Evolutionary conservation across 2,113 vertebrate genomes (phyloP).

Genomic region (Pelvicachromis taeniatus): DNA sequence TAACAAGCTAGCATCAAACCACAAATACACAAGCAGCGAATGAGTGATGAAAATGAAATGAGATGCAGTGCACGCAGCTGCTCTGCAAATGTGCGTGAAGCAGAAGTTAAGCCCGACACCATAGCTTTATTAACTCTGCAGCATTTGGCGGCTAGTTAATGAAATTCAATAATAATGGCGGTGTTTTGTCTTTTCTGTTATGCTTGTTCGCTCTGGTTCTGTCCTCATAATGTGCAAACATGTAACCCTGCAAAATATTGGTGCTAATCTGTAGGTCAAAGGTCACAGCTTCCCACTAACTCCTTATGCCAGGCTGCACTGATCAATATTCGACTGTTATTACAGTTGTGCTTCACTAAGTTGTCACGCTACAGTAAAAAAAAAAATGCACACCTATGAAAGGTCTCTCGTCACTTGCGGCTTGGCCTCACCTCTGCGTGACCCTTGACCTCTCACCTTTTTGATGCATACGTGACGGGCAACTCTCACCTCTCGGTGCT

Average conservation of each 20-base stretch:
- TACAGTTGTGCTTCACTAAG: background rate
- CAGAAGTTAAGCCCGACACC: conserved; percentile 7
- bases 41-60: conserved; percentile 32
- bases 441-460: conserved; percentile 3
- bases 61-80: background rate
- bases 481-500: background rate
- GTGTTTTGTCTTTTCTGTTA: background rate
- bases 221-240: conserved; percentile 2
- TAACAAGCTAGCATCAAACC: background rate
- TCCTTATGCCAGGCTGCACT: background rate
- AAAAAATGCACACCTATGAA: background rate
- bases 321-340: conserved; percentile 5
- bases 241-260: background rate
- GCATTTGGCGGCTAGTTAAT: background rate
- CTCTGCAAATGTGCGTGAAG: conserved; percentile 12
- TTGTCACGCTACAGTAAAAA: background rate
- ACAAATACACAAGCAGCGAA: conserved; percentile 2
- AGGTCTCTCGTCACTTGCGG: background rate
- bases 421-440: background rate
- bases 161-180: conserved; percentile 14
- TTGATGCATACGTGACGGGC: background rate
- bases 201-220: background rate
- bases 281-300: background rate
- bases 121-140: background rate
- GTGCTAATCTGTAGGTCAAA: conserved; percentile 2